Percentiles rank a stretch among this genome's conserved stretches.
These are phyloP conservation scores for Hydrozoanthus tunicans DNA, from an alignment of 64 coral and sea anemone species.

Conservation along the genomic window DNA sequence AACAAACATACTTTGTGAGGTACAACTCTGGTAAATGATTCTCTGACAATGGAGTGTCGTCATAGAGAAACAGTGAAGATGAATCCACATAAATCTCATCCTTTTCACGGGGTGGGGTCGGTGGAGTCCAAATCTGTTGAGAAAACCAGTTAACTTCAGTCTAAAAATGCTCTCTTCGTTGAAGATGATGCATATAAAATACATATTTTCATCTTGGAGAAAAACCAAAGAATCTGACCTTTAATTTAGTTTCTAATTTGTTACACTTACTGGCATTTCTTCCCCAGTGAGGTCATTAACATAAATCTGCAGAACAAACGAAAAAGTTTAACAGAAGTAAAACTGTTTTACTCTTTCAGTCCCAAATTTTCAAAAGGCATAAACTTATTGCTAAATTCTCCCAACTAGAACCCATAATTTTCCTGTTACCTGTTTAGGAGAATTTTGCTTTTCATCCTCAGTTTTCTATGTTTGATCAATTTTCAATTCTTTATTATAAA, in stretches of 20 bases:
- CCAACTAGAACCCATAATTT: neutral
- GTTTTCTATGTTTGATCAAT: too few relatives aligned
- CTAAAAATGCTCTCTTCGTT: neutral
- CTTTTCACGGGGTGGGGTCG: constrained; percentile 93
- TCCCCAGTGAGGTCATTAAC: constrained; percentile 94
- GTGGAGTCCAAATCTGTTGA: constrained; percentile 93
- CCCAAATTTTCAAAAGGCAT: neutral
- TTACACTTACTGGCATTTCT: constrained; percentile 93
- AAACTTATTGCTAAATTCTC: neutral
- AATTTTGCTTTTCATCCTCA: too few relatives aligned
- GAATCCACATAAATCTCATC: constrained; percentile 90
- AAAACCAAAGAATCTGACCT: too few relatives aligned
- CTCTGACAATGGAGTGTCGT: constrained; percentile 58
- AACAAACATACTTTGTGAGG: constrained; percentile 50
- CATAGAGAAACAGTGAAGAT: constrained; percentile 66
- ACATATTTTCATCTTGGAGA: too few relatives aligned
- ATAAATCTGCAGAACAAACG: constrained; percentile 65
- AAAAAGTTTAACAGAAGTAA: neutral
- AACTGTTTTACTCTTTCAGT: neutral
- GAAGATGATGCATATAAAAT: too few relatives aligned
- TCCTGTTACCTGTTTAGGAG: too few relatives aligned
- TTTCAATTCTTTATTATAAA: too few relatives aligned
- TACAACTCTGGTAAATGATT: constrained; percentile 59
- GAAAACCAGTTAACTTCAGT: neutral
- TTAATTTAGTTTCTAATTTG: neutral